Evolutionary conservation across 53 echinoderm and acorn worm species (phyloP).

Genomic region (Antedon mediterranea): DNA sequence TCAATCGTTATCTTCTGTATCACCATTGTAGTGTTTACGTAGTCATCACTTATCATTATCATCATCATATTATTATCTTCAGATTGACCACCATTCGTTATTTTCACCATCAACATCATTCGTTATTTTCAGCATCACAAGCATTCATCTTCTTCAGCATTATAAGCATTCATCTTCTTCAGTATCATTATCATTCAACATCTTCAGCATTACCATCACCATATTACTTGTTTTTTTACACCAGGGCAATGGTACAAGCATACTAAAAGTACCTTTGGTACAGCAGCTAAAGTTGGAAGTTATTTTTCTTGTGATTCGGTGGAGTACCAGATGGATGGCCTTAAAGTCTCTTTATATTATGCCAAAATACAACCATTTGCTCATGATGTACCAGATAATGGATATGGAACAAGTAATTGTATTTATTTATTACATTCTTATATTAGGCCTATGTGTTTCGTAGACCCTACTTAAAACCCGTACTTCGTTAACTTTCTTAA

Average conservation of each 20-base stretch:
- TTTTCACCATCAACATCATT: no score
- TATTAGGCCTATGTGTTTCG: no score
- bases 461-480: no score
- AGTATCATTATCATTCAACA: not conserved
- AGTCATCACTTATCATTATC: no score
- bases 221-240: no score
- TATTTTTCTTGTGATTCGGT: not conserved
- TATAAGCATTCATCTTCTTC: not conserved
- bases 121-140: no score
- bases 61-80: no score
- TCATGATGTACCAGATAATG: not conserved
- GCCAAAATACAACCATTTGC: not conserved
- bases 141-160: no score
- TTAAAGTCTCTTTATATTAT: not conserved
- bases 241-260: not conserved
- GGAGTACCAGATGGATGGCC: not conserved
- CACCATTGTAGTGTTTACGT: no score
- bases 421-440: not conserved
- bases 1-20: no score
- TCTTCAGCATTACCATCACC: not conserved
- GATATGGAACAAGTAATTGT: not conserved
- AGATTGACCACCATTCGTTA: no score
- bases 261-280: not conserved
- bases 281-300: not conserved
- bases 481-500: not conserved